Base-by-base conservation (phyloP, 2,113 vertebrate species). In the Passer montanus region DNA sequence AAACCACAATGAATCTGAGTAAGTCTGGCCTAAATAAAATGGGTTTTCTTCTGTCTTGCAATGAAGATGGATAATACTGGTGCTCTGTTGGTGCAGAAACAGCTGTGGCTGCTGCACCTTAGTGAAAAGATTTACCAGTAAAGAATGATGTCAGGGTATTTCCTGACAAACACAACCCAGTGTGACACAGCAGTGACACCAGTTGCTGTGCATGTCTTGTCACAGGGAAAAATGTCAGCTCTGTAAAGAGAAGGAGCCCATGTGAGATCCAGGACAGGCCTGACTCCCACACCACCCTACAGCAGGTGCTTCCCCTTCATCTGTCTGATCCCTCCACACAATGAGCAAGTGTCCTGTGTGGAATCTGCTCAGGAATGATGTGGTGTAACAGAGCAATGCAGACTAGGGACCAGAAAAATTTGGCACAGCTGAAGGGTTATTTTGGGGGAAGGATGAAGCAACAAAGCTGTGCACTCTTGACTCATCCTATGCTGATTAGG, bases 371-470 rank as follows among this genome's bases (percentile, higher is more conserved):
- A 70, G 80, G 96, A 90, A 90, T 90, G 67, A 21, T 70, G 72
- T 76, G 80, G 90, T 92, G 28, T 46, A 53, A 88, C 0, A 0
- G 3, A 95, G 53, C 10, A 31, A 35, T 1, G 6, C 39, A 39
- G 60, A 11, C 56, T 87, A 47, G 35, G 21, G 21, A 59, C 59
- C 50, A 46, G 43, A 73, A 37, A 56, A 59, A 46, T 28, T 35
- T 1, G 13, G 60, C 68, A 93, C 95, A 97, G 94, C 96, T 96
- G 91, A 94, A 62, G 39, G 33, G 60, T 70, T 96, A 84, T 95
- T 93, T 31, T 90, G 39, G 64, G 56, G 44, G 19, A 90, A 70
- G 60, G 35, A 81, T 86, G 86, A 67, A 84, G 39, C 33, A 81
- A 47, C 46, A 59, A 70, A 33, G 27, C 19, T 70, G 35, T 84